These are phyloP conservation scores for Trichonephila clavipes DNA, from an alignment of 1,140 invertebrate genomes.

Conservation along the genomic window DNA sequence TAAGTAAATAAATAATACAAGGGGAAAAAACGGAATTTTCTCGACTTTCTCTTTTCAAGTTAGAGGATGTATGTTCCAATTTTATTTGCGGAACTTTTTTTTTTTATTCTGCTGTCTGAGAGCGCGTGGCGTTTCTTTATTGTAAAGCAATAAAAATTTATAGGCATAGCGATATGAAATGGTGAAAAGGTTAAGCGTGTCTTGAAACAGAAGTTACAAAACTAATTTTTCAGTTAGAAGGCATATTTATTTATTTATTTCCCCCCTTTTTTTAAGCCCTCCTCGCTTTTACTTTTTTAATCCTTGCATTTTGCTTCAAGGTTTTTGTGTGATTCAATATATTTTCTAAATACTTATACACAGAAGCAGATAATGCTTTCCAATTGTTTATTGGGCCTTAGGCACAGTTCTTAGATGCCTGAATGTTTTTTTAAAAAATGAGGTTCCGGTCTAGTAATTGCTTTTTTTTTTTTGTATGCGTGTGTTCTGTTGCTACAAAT, in stretches of 20 bases:
- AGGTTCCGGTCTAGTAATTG: background rate
- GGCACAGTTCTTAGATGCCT: background rate
- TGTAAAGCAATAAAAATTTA: constrained; percentile 72
- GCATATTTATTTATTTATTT: background rate
- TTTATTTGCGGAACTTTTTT: constrained; percentile 50
- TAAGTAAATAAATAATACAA: constrained; percentile 61
- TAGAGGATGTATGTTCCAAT: constrained; percentile 58
- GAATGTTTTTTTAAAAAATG: background rate
- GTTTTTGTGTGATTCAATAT: background rate
- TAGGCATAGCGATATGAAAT: constrained; percentile 40
- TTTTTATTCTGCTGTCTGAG: background rate
- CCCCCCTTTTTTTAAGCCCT: background rate
- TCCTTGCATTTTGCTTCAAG: background rate
- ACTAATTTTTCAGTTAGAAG: constrained; percentile 30
- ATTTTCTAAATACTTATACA: background rate
- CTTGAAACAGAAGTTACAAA: constrained; percentile 26
- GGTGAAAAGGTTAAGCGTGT: constrained; percentile 33
- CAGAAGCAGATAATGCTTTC: background rate
- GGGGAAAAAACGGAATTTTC: constrained; percentile 38
- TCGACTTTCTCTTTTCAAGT: constrained; percentile 62
- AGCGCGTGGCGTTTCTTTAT: constrained; percentile 1
- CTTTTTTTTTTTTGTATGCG: background rate
- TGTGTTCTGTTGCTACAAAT: background rate
- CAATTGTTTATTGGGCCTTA: background rate
- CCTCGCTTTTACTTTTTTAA: background rate